Evolutionary conservation across 1,140 invertebrate species (phyloP).

Genomic region (Paralvinella palmiformis): DNA sequence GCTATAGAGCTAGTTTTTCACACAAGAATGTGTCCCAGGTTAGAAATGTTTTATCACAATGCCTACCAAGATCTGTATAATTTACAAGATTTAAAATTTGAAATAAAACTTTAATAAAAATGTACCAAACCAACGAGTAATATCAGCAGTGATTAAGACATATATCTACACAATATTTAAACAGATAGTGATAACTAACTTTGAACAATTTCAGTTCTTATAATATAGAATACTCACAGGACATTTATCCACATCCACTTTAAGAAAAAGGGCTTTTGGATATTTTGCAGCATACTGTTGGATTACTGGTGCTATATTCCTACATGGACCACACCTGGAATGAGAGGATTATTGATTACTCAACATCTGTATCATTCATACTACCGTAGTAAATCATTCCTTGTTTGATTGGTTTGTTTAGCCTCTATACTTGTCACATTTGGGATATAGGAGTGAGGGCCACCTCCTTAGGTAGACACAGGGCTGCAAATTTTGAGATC

Average conservation of each 20-base stretch:
- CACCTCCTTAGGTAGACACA: too few species aligned
- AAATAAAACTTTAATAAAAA: background rate
- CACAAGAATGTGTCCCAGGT: too few species aligned
- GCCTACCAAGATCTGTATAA: background rate
- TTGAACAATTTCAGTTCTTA: too few species aligned
- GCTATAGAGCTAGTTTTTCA: too few species aligned
- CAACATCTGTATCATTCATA: too few species aligned
- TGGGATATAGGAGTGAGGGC: too few species aligned
- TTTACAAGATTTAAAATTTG: background rate
- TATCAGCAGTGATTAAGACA: background rate
- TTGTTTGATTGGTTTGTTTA: too few species aligned
- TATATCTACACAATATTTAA: background rate
- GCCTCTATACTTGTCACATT: too few species aligned
- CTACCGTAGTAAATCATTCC: too few species aligned
- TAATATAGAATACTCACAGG: slow-evolving; percentile 27
- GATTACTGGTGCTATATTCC: slow-evolving; percentile 83
- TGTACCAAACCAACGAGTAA: background rate
- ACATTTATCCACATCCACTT: slow-evolving; percentile 65
- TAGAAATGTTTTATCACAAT: too few species aligned
- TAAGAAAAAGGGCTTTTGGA: slow-evolving; percentile 26
- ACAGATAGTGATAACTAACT: background rate
- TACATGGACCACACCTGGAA: slow-evolving; percentile 94
- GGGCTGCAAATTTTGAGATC: too few species aligned
- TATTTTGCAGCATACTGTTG: slow-evolving; percentile 55
- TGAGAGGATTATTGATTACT: too few species aligned